phyloP scores from a whole-genome alignment of 2,888 invertebrate species.

The Ophioninae sp. region DNA sequence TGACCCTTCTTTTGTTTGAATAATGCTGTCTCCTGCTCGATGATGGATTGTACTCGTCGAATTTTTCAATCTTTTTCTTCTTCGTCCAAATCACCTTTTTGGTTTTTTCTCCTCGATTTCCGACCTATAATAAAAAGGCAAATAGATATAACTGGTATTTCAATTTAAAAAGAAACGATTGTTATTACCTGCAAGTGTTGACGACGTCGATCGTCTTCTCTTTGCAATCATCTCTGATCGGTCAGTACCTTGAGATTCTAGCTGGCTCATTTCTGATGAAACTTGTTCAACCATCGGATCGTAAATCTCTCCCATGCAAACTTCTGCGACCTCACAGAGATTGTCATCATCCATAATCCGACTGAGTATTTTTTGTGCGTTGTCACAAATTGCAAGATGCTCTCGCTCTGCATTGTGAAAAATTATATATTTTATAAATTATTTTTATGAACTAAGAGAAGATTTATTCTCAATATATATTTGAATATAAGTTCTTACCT shows the following conservation, averaged over 20 bases:
- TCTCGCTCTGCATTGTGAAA: background rate
- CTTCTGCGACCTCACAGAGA: too few species aligned
- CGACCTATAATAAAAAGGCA: background rate
- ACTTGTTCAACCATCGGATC: too few species aligned
- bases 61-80: constrained; percentile 21
- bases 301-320: too few species aligned
- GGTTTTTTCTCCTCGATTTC: constrained; percentile 8
- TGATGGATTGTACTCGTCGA: constrained; percentile 15
- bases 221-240: background rate
- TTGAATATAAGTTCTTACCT: constrained; percentile 34
- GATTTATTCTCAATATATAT: too few species aligned
- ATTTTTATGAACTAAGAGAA: too few species aligned
- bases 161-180: constrained; percentile 5
- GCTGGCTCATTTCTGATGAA: background rate
- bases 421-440: too few species aligned
- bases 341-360: too few species aligned
- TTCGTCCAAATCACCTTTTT: constrained; percentile 7
- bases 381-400: too few species aligned
- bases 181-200: constrained; percentile 15
- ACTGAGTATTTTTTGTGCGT: too few species aligned
- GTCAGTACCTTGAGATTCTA: background rate
- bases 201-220: background rate
- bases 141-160: constrained; percentile 12
- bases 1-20: background rate
- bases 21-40: constrained; percentile 4